These are phyloP conservation scores for Drosophila varians DNA, from an alignment of 1,140 invertebrate species.

Conservation along the genomic window DNA sequence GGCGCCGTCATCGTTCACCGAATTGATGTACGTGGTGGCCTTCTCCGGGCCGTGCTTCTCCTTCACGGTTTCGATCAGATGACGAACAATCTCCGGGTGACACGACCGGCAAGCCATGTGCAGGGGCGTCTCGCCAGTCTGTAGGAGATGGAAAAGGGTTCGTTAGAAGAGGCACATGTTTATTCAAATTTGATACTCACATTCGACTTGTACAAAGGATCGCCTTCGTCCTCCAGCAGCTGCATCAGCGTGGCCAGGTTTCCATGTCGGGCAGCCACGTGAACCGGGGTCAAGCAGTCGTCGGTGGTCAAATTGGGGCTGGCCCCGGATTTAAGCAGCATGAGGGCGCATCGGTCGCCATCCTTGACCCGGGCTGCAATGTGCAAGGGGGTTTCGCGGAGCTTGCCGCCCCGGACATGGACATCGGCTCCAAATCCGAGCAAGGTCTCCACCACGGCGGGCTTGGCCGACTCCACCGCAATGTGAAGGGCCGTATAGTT, in stretches of 20 bases:
- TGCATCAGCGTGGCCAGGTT: conserved; percentile 93
- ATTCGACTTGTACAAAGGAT: conserved; percentile 95
- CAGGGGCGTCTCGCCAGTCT: conserved; percentile 98
- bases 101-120: conserved; percentile 95
- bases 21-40: conserved; percentile 91
- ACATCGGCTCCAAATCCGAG: conserved; percentile 98
- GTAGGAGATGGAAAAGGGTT: background rate
- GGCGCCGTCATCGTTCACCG: conserved; percentile 94
- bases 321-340: conserved; percentile 98
- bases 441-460: conserved; percentile 97
- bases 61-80: conserved; percentile 94
- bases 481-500: conserved; percentile 99
- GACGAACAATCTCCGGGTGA: conserved; percentile 92
- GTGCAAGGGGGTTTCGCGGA: conserved; percentile 96
- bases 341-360: conserved; percentile 97
- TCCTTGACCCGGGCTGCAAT: conserved; percentile 96
- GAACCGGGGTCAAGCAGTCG: conserved; percentile 97
- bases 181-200: conserved; percentile 84
- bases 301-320: conserved; percentile 96
- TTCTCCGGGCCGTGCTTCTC: conserved; percentile 88
- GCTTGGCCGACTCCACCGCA: conserved; percentile 98
- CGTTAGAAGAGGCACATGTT: background rate
- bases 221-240: conserved; percentile 95
- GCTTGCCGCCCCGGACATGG: conserved; percentile 94
- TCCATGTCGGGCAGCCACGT: conserved; percentile 95